A percentile compares a stretch with the other conserved stretches of the same genome.
Evolutionary conservation across 2,797 vertebrate species (phyloP).

Genomic region (Garrulus glandarius): DNA sequence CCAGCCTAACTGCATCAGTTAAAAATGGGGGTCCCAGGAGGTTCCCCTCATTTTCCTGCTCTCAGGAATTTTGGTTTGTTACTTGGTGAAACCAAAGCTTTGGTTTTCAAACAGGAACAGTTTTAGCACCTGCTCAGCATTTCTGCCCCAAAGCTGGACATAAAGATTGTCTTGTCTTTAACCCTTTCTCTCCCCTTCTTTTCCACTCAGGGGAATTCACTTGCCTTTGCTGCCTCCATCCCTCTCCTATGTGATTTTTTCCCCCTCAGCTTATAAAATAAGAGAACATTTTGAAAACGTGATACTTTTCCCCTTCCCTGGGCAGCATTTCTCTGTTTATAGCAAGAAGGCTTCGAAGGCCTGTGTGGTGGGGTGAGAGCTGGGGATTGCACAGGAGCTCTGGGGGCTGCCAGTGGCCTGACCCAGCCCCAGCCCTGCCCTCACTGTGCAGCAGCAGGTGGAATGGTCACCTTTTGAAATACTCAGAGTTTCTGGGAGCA

Average conservation of each 20-base stretch:
- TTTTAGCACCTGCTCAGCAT: neutral
- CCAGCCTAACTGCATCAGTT: neutral
- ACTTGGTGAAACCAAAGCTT: neutral
- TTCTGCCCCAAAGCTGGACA: neutral
- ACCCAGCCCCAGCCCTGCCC: neutral
- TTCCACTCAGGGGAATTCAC: neutral
- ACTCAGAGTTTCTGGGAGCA: neutral
- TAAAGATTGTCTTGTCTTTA: neutral
- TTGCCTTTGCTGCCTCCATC: neutral
- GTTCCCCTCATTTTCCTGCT: neutral
- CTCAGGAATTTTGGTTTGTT: neutral
- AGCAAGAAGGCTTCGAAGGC: neutral
- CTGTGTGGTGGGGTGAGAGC: neutral
- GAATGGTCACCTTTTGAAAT: neutral
- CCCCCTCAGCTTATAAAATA: neutral
- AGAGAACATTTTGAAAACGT: neutral
- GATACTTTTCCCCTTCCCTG: neutral
- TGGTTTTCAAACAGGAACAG: neutral
- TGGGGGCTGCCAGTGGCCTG: neutral
- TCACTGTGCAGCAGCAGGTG: fast-evolving
- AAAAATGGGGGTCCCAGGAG: neutral
- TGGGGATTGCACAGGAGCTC: neutral
- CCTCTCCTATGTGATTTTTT: neutral
- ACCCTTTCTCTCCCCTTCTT: neutral
- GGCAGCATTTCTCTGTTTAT: neutral